Conservation (phyloP, 1,140 invertebrate genomes). For the Mactra quadrangularis region DNA sequence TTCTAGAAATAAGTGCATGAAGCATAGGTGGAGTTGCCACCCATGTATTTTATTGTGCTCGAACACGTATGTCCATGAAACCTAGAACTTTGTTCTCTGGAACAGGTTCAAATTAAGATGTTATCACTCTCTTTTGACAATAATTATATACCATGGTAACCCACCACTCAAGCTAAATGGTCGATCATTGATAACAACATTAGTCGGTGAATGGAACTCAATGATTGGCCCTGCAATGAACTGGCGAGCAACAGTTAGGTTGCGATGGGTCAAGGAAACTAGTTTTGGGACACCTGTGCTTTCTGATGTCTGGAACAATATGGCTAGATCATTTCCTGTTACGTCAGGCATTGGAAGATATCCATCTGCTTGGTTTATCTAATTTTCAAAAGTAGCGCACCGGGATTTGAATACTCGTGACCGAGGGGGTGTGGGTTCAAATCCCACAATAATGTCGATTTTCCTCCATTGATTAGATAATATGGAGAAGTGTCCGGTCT, state of each 20-base stretch:
- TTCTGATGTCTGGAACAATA: constrained; percentile 40
- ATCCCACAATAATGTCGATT: too few species aligned
- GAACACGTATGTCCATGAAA: constrained; percentile 35
- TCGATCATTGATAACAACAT: constrained; percentile 52
- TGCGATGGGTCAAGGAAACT: constrained; percentile 6
- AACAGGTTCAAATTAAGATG: not conserved
- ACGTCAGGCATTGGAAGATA: not conserved
- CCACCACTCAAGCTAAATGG: constrained; percentile 62
- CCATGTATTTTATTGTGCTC: constrained; percentile 46
- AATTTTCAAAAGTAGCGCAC: too few species aligned
- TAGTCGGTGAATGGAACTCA: not conserved
- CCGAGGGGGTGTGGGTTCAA: too few species aligned
- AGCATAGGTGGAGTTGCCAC: constrained; percentile 39
- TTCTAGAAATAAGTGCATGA: constrained; percentile 26
- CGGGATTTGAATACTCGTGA: too few species aligned
- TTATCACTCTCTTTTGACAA: constrained; percentile 42
- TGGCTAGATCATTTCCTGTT: not conserved
- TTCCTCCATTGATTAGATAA: too few species aligned
- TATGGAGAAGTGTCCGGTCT: too few species aligned
- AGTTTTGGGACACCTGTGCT: constrained; percentile 50
- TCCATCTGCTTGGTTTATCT: not conserved
- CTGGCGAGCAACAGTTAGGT: not conserved
- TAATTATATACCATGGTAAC: constrained; percentile 26
- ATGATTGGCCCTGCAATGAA: not conserved
- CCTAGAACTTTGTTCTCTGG: constrained; percentile 7